phyloP scores from a whole-genome alignment of 37 sponge, comb jelly and placozoan genomes.

The Dysidea cf. avara region DNA sequence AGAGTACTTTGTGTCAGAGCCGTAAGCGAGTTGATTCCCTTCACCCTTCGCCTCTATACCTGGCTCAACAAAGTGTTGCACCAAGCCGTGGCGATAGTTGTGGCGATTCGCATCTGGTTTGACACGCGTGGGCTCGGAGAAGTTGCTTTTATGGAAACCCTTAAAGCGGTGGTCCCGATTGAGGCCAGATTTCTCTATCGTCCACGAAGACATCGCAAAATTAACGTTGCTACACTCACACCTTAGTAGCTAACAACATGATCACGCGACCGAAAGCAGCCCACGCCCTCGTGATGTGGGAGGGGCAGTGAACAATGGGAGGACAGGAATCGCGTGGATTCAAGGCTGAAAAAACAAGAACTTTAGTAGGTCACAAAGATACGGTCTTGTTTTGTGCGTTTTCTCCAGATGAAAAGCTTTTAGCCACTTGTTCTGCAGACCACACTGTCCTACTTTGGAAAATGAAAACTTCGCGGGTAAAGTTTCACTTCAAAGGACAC shows the following conservation, averaged over 20 bases:
- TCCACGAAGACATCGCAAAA: slow-evolving; percentile 12
- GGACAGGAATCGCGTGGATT: slow-evolving; percentile 12
- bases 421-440: slow-evolving; percentile 73
- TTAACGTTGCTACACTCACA: no score
- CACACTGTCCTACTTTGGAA: slow-evolving; percentile 65
- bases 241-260: no score
- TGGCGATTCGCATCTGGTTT: not conserved
- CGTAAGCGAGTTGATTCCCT: slow-evolving; percentile 4
- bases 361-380: slow-evolving; percentile 65
- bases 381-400: slow-evolving; percentile 58
- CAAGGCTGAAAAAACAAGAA: slow-evolving; percentile 36
- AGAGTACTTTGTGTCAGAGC: not conserved
- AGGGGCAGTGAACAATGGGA: slow-evolving; percentile 8
- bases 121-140: not conserved
- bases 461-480: slow-evolving; percentile 27
- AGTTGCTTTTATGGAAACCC: slow-evolving; percentile 13
- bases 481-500: slow-evolving; percentile 45
- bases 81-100: not conserved
- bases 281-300: slow-evolving; percentile 25
- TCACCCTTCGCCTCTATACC: slow-evolving; percentile 2
- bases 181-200: not conserved
- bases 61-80: slow-evolving; percentile 2
- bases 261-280: slow-evolving; percentile 12
- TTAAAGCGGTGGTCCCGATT: slow-evolving; percentile 5
- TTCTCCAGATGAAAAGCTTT: slow-evolving; percentile 57